These are phyloP conservation scores for Clepsis dumicolana DNA, from an alignment of 2,888 invertebrate species.

Conservation along the genomic window DNA sequence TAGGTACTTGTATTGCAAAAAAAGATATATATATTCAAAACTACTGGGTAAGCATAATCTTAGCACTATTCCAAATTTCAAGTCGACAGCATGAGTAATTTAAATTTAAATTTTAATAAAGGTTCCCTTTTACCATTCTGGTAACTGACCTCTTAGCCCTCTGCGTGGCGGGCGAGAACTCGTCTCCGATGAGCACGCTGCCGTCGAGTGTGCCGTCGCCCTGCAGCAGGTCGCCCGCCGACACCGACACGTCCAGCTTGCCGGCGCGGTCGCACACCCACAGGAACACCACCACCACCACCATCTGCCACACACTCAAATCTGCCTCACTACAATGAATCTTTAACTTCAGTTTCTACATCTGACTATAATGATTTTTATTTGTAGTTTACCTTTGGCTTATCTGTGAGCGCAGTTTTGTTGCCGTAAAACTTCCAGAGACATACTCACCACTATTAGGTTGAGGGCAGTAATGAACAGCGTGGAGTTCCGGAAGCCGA, in stretches of 20 bases:
- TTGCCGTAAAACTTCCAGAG: not conserved
- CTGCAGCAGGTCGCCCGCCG: conserved; percentile 81
- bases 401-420: too few species aligned
- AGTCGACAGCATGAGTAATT: too few species aligned
- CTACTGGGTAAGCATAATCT: too few species aligned
- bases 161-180: conserved; percentile 61
- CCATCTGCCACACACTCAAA: conserved; percentile 57
- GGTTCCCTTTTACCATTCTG: too few species aligned
- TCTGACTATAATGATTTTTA: too few species aligned
- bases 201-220: conserved; percentile 82
- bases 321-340: not conserved
- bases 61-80: too few species aligned
- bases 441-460: conserved; percentile 85
- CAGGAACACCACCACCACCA: conserved; percentile 77
- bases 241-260: conserved; percentile 79
- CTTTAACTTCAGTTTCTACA: too few species aligned
- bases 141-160: conserved; percentile 71
- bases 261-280: conserved; percentile 68
- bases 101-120: too few species aligned
- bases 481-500: conserved; percentile 90
- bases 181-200: conserved; percentile 79
- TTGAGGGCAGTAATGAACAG: conserved; percentile 90
- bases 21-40: too few species aligned
- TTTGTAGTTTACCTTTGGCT: too few species aligned
- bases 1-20: too few species aligned